Evolutionary conservation across 2,888 invertebrate genomes (phyloP).

Genomic region (Cartodere bifasciata): DNA sequence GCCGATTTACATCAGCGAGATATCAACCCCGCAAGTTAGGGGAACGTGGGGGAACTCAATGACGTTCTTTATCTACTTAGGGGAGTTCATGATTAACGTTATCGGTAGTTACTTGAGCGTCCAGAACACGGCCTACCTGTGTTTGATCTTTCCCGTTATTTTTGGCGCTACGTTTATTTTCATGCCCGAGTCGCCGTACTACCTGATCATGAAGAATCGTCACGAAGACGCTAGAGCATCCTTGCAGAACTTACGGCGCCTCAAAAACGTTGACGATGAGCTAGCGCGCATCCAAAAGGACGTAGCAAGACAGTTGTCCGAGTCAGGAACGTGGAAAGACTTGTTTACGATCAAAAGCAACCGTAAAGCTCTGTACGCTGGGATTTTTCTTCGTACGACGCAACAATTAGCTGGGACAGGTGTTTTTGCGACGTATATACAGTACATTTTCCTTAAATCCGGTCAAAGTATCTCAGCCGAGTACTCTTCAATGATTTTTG

Average conservation of each 20-base stretch:
- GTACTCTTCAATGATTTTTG: no score
- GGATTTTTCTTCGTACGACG: constrained; percentile 19
- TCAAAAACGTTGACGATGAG: constrained; percentile 23
- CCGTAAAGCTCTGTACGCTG: constrained; percentile 22
- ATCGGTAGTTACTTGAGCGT: constrained; percentile 8
- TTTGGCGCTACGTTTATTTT: constrained; percentile 12
- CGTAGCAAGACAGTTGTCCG: constrained; percentile 25
- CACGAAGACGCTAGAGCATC: constrained; percentile 20
- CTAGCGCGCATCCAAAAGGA: constrained; percentile 19
- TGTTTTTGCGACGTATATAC: constrained; percentile 24
- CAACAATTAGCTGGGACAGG: constrained; percentile 26
- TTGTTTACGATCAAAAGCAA: constrained; percentile 23
- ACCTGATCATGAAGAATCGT: constrained; percentile 22
- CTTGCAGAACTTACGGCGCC: constrained; percentile 21
- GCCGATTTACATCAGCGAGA: constrained; percentile 23
- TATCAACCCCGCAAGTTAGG: constrained; percentile 19
- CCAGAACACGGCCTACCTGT: constrained; percentile 12
- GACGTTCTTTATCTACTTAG: constrained; percentile 12
- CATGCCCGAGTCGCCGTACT: constrained; percentile 29
- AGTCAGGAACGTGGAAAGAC: constrained; percentile 22
- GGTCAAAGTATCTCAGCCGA: no score
- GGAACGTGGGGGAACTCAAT: constrained; percentile 18
- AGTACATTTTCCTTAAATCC: constrained; percentile 19
- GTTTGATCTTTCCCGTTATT: constrained; percentile 10
- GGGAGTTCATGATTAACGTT: constrained; percentile 9